A percentile compares a stretch with the other conserved stretches of the same genome.
Evolutionary conservation across 2,888 invertebrate genomes (phyloP).

Genomic region (Nymphalis c-album): DNA sequence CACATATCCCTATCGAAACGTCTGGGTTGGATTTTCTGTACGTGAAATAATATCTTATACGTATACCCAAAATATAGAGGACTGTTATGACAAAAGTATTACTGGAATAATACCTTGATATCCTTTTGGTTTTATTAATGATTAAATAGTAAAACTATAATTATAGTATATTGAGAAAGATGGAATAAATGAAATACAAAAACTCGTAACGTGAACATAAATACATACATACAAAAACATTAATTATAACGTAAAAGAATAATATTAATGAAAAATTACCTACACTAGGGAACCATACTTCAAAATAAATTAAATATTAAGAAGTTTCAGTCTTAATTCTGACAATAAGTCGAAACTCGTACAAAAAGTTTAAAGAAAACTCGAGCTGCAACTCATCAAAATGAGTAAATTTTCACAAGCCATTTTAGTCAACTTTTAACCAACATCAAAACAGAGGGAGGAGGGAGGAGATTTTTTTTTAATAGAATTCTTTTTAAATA

Average conservation of each 20-base stretch:
- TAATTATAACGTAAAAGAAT: neutral
- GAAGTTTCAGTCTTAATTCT: conserved; percentile 10
- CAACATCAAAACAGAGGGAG: no score
- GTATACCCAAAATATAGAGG: neutral
- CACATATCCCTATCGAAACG: conserved; percentile 5
- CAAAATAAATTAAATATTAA: conserved; percentile 23
- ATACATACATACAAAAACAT: no score
- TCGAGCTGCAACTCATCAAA: conserved; percentile 10
- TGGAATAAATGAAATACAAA: no score
- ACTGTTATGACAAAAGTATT: neutral
- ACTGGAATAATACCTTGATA: neutral
- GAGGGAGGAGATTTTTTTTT: neutral
- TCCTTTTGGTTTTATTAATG: no score
- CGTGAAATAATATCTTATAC: neutral
- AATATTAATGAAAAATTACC: neutral
- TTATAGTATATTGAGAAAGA: no score
- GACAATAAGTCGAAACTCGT: conserved; percentile 15
- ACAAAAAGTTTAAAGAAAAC: conserved; percentile 19
- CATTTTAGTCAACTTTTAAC: neutral
- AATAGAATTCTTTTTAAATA: no score
- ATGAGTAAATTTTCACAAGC: conserved; percentile 5
- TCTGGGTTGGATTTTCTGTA: conserved; percentile 8
- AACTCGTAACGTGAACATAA: no score
- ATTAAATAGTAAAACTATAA: no score
- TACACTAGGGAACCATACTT: conserved; percentile 1